A percentile compares a stretch with the other conserved stretches of the same genome.
These are phyloP conservation scores for Jordanella pulchra DNA, from an alignment of 2,797 vertebrate species.

Conservation along the genomic window DNA sequence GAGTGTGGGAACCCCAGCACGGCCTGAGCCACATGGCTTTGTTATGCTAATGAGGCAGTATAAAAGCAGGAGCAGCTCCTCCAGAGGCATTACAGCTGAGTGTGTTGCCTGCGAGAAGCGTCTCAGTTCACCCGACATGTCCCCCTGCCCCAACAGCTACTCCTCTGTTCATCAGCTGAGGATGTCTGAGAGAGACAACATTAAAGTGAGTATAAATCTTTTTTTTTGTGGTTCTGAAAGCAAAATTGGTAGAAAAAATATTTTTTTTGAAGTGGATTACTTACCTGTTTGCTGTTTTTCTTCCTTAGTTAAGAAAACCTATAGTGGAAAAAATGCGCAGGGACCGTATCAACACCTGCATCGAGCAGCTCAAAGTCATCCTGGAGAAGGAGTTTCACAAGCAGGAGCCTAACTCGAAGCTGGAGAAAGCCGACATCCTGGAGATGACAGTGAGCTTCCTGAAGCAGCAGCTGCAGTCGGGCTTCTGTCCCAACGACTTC, in stretches of 20 bases:
- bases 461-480: slow-evolving; percentile 72
- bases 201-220: slow-evolving; percentile 81
- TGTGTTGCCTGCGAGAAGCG: slow-evolving; percentile 39
- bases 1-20: slow-evolving; percentile 85
- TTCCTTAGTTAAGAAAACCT: slow-evolving; percentile 84
- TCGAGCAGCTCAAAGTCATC: slow-evolving; percentile 82
- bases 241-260: neutral
- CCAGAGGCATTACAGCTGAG: slow-evolving; percentile 60
- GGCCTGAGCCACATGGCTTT: slow-evolving; percentile 72
- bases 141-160: slow-evolving; percentile 77
- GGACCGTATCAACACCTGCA: slow-evolving; percentile 84
- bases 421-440: slow-evolving; percentile 84
- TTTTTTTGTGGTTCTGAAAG: neutral
- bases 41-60: slow-evolving; percentile 81
- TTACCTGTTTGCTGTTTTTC: slow-evolving; percentile 11
- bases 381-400: slow-evolving; percentile 81
- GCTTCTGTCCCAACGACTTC: slow-evolving; percentile 61
- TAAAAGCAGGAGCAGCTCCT: slow-evolving; percentile 72
- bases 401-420: slow-evolving; percentile 81
- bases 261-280: neutral
- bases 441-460: slow-evolving; percentile 86
- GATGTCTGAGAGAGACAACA: slow-evolving; percentile 79
- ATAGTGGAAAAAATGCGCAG: slow-evolving; percentile 83
- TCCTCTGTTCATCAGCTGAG: slow-evolving; percentile 70
- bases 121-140: slow-evolving; percentile 74